Percentiles rank a stretch among this genome's conserved stretches.
Evolutionary conservation across 2,113 vertebrate species (phyloP).

Genomic region (Cervus canadensis): DNA sequence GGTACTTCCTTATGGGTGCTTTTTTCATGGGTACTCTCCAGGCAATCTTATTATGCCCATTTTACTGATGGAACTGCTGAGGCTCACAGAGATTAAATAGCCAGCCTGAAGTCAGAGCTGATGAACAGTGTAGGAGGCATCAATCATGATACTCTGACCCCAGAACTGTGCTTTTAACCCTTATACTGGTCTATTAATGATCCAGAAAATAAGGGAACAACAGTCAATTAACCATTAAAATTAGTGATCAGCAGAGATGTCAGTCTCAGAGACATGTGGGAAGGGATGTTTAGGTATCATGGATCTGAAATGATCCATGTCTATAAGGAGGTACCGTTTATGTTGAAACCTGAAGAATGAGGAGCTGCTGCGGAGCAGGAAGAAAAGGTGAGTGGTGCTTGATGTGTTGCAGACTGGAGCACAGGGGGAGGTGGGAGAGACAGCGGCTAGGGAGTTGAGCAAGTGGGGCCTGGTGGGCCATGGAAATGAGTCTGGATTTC

Average conservation of each 20-base stretch:
- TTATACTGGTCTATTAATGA: neutral
- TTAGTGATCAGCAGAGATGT: neutral
- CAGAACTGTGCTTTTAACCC: neutral
- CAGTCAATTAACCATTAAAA: neutral
- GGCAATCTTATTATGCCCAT: neutral
- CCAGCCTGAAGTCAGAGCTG: neutral
- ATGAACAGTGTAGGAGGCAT: neutral
- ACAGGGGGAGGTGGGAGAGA: neutral
- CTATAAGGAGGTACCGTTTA: neutral
- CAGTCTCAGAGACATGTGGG: neutral
- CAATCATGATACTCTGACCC: neutral
- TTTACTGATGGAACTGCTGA: neutral
- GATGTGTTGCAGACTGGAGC: neutral
- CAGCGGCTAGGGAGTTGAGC: rapidly evolving
- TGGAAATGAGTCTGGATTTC: neutral
- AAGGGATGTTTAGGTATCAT: neutral
- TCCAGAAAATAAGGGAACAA: neutral
- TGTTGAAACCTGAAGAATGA: neutral
- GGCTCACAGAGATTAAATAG: neutral
- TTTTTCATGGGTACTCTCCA: neutral
- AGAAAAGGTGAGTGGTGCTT: neutral
- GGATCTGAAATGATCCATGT: neutral
- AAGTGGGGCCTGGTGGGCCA: neutral
- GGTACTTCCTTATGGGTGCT: neutral
- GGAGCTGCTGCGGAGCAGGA: no score